phyloP scores from a whole-genome alignment of 1,140 invertebrate species.

The Drosophila subpulchrella region DNA sequence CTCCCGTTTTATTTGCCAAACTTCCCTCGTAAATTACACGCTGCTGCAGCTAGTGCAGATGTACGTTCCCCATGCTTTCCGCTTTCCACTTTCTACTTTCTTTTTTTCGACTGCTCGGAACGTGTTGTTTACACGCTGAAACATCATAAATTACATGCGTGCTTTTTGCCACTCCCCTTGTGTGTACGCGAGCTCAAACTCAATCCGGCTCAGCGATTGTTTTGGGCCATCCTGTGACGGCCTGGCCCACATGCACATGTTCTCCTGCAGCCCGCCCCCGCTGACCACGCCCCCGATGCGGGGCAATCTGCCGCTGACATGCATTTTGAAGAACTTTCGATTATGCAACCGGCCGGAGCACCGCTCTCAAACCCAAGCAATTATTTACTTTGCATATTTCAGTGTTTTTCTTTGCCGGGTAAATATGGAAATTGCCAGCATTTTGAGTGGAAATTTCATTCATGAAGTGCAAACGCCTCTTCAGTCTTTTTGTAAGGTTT shows the following conservation, averaged over 20 bases:
- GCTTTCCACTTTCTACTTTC: background rate
- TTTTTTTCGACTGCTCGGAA: constrained; percentile 61
- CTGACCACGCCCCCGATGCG: background rate
- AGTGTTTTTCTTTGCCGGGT: constrained; percentile 38
- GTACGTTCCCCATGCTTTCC: constrained; percentile 22
- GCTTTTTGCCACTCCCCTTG: constrained; percentile 76
- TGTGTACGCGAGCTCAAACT: constrained; percentile 70
- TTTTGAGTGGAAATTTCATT: constrained; percentile 62
- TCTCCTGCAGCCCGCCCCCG: background rate
- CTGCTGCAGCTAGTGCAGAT: constrained; percentile 37
- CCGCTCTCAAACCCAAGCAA: constrained; percentile 7
- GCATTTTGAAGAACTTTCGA: constrained; percentile 39
- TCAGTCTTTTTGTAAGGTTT: constrained; percentile 12
- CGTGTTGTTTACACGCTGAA: constrained; percentile 81
- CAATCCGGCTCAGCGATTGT: constrained; percentile 57
- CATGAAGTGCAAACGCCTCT: constrained; percentile 52
- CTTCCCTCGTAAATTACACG: constrained; percentile 42
- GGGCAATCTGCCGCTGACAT: constrained; percentile 25
- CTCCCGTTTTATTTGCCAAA: constrained; percentile 47
- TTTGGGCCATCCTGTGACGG: background rate
- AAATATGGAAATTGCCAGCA: constrained; percentile 61
- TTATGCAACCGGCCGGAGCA: constrained; percentile 22
- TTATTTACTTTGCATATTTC: constrained; percentile 43
- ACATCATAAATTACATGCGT: constrained; percentile 82
- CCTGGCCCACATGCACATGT: constrained; percentile 12